These are phyloP conservation scores for Tamandua tetradactyla DNA, from an alignment of 2,797 vertebrate species.

Conservation along the genomic window DNA sequence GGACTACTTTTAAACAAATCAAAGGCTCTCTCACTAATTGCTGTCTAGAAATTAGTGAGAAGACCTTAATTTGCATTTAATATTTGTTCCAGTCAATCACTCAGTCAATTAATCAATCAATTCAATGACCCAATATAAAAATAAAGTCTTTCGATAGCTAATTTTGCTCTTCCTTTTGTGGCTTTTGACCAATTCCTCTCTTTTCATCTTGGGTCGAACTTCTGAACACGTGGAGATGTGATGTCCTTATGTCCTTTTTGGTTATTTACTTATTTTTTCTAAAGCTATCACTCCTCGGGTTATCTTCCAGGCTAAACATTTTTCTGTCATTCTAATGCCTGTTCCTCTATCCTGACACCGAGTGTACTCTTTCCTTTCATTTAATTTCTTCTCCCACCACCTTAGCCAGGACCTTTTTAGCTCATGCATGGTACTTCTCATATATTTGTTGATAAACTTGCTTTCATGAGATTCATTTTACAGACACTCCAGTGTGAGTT, in stretches of 20 bases:
- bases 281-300: background rate
- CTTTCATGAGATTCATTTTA: background rate
- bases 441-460: background rate
- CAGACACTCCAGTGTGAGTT: background rate
- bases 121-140: background rate
- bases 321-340: background rate
- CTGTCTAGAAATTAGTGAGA: background rate
- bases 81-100: background rate
- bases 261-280: background rate
- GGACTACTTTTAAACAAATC: background rate
- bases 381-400: background rate
- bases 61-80: background rate
- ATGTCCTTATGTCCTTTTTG: rapidly evolving
- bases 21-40: background rate
- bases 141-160: background rate
- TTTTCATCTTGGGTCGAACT: background rate
- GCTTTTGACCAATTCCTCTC: background rate
- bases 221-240: background rate
- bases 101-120: background rate
- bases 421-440: background rate
- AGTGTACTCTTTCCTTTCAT: background rate
- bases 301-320: background rate
- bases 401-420: background rate
- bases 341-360: background rate
- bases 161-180: background rate